Evolutionary conservation across 2,888 invertebrate genomes (phyloP).

Genomic region (Plusia festucae): DNA sequence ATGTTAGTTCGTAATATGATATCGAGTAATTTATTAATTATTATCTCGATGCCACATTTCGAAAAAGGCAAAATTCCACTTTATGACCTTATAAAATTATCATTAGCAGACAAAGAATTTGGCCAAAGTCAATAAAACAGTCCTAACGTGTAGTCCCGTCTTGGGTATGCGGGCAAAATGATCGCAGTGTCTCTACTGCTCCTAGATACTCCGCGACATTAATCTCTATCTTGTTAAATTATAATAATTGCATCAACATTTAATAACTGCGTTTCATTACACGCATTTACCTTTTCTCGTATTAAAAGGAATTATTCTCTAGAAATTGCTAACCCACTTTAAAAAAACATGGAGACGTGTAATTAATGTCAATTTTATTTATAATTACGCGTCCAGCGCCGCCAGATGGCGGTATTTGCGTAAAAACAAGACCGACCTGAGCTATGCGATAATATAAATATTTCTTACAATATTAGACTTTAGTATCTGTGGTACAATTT

Average conservation of each 20-base stretch:
- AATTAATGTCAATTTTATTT: slow-evolving; percentile 88
- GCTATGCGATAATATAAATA: slow-evolving; percentile 64
- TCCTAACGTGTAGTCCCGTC: neutral
- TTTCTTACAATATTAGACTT: slow-evolving; percentile 60
- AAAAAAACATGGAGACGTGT: slow-evolving; percentile 69
- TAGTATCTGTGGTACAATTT: slow-evolving; percentile 60
- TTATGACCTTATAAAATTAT: too few species aligned
- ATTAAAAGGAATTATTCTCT: slow-evolving; percentile 78
- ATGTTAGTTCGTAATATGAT: too few species aligned
- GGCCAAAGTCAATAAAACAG: neutral
- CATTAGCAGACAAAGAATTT: too few species aligned
- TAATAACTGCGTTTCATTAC: slow-evolving; percentile 76
- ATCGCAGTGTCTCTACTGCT: slow-evolving; percentile 40
- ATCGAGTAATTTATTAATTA: too few species aligned
- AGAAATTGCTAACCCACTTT: slow-evolving; percentile 84
- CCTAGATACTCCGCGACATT: slow-evolving; percentile 54
- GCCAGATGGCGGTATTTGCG: slow-evolving; percentile 66
- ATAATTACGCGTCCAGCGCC: slow-evolving; percentile 74
- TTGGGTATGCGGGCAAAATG: neutral
- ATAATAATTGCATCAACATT: slow-evolving; percentile 77
- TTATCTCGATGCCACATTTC: too few species aligned
- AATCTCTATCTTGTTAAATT: slow-evolving; percentile 77
- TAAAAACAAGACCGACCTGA: slow-evolving; percentile 71
- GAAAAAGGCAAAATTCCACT: too few species aligned
- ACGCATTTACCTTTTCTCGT: slow-evolving; percentile 70